These are phyloP conservation scores for Gadus macrocephalus DNA, from an alignment of 2,113 vertebrate species.

Conservation along the genomic window DNA sequence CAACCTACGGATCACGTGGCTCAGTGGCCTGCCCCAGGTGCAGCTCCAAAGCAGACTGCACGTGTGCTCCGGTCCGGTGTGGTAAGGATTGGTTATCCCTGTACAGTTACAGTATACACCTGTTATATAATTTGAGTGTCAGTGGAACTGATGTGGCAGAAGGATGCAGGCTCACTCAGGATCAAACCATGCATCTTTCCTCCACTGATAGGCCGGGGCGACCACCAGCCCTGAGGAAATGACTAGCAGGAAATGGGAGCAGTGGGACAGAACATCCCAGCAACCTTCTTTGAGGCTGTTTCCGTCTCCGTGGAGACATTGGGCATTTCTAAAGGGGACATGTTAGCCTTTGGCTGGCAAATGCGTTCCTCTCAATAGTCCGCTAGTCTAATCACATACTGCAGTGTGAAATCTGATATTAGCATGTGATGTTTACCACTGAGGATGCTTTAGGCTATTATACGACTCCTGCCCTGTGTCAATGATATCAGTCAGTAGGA, in stretches of 20 bases:
- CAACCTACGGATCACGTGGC: conserved; percentile 31
- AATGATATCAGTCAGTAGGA: no score
- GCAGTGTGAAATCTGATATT: no score
- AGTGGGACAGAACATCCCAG: conserved; percentile 33
- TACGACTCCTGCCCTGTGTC: no score
- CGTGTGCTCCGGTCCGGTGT: no score
- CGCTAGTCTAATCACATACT: no score
- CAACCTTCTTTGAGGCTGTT: conserved; percentile 8
- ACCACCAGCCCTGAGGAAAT: conserved; percentile 41
- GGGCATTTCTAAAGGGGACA: conserved; percentile 7
- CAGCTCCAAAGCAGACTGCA: neutral
- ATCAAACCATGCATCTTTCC: conserved; percentile 7
- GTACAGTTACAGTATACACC: neutral
- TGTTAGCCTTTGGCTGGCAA: neutral
- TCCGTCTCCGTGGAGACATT: conserved; percentile 3
- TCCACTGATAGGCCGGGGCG: conserved; percentile 2
- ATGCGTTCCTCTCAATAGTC: neutral
- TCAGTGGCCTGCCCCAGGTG: conserved; percentile 28
- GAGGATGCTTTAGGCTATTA: neutral
- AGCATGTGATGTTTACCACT: no score
- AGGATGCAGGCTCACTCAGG: conserved; percentile 24
- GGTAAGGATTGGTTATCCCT: no score
- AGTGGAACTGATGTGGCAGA: conserved; percentile 39
- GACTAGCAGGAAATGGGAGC: conserved; percentile 32
- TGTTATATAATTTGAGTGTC: conserved; percentile 13